phyloP scores from a whole-genome alignment of 2,797 vertebrate species.

The Tarsius wallacei region DNA sequence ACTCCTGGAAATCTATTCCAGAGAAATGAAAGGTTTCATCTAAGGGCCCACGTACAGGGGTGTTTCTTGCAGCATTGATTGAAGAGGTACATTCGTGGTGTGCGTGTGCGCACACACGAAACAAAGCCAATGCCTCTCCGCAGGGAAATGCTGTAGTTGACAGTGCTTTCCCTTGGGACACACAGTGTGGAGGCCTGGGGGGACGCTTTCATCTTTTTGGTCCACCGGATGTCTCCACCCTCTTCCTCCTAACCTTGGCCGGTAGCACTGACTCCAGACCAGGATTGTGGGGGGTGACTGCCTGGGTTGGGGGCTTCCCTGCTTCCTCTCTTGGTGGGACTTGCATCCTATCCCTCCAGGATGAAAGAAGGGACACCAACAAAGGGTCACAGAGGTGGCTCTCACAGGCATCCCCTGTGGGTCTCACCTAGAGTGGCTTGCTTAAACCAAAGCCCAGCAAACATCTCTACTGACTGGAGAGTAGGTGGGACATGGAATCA shows the following conservation, averaged over 20 bases:
- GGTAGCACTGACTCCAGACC: constrained; percentile 45
- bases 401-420: not conserved
- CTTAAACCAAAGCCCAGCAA: not conserved
- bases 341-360: not conserved
- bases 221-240: not conserved
- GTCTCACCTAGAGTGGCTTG: not conserved
- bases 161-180: not conserved
- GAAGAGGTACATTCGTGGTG: not conserved
- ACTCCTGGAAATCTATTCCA: constrained; percentile 37
- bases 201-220: not conserved
- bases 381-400: not conserved
- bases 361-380: constrained; percentile 12
- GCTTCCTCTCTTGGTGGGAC: fast-evolving
- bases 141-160: not conserved
- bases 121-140: not conserved
- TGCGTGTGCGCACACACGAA: not conserved
- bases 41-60: not conserved
- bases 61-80: not conserved
- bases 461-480: not conserved
- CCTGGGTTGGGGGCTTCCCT: not conserved
- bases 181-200: not conserved
- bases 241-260: not conserved
- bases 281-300: not conserved
- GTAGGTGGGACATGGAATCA: not conserved
- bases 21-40: not conserved